Percentiles rank a stretch among this genome's conserved stretches.
phyloP scores from a whole-genome alignment of 1,140 invertebrate genomes.

The Magallana gigas region DNA sequence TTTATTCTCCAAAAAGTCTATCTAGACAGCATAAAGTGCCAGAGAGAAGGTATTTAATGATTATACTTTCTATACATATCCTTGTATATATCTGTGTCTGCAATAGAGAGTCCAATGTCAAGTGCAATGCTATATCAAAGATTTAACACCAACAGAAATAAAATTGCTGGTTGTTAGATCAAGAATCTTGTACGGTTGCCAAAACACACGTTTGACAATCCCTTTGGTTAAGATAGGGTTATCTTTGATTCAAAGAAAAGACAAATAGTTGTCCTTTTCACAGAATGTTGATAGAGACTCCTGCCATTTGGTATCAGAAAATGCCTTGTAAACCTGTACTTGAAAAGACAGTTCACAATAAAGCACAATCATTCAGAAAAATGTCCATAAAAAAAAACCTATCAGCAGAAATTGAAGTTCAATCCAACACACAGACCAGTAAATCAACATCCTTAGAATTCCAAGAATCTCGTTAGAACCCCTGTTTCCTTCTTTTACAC shows the following conservation, averaged over 20 bases:
- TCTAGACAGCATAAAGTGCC: background rate
- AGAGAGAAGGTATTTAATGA: constrained; percentile 10
- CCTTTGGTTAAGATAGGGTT: background rate
- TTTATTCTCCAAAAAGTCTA: background rate
- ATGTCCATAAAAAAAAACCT: background rate
- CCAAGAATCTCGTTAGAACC: background rate
- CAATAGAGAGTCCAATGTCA: background rate
- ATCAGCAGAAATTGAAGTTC: background rate
- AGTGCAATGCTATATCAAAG: background rate
- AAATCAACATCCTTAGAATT: background rate
- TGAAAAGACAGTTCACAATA: background rate
- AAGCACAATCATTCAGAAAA: background rate
- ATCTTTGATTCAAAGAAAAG: constrained; percentile 7
- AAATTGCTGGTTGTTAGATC: background rate
- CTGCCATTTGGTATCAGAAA: background rate
- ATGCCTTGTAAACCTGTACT: background rate
- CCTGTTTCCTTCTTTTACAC: background rate
- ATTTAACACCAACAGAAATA: background rate
- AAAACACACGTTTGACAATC: constrained; percentile 2
- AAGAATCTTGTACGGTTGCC: constrained; percentile 18
- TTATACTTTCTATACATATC: constrained; percentile 7
- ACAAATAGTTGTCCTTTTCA: constrained; percentile 20
- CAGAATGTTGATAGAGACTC: constrained; percentile 10
- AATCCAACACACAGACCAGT: background rate
- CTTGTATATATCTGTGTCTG: background rate